Base-by-base conservation (phyloP, 2,888 invertebrate species). In the Xanthia togata region DNA sequence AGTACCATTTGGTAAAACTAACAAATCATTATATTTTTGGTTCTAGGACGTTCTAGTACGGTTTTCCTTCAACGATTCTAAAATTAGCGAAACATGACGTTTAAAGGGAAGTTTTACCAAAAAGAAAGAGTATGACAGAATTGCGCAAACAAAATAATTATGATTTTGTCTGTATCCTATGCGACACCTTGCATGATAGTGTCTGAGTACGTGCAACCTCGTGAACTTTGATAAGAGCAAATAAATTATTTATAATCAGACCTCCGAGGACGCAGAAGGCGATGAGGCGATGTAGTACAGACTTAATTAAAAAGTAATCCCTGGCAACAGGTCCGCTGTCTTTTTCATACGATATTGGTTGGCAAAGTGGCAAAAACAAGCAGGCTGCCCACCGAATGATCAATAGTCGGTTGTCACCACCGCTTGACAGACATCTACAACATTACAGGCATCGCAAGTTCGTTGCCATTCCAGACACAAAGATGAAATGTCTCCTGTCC, bases 181-280 rank as follows among this genome's bases (percentile, higher is more conserved):
- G 17, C 31, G 64, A 59, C 64, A 69, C 35, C 35, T 38, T 38
- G 41, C 26, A 44, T 14, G 35, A 63, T 63, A 68, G 53, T 50
- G 35, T 44, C 55, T 12, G 26, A 67, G 44, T 63, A 74, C 63
- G 12, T 60, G 26, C 70, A 35, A 80, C 80, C 80, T 77, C 35
- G 41, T 71, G 77, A 81, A 81, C 82, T 81, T 9, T n/a, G 80
- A 80, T 80, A 80, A 81, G 38, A 77, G 14, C n/a, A 14, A 64
- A 76, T 80, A 64, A 68, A 76, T 81, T 38, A 50, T 31, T 35
- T 70, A 47, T 67, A 59, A 70, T 65, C 60, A 70, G 81, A 80
- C 70, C 65, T 76, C 76, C 41, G 60, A 55, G 60, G 69, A 79
- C 44, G 53, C 38, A 44, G 59, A 62, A 55, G 62, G 41, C 47